Conservation (phyloP, 23 tunicate species). For the Clavelina lepadiformis region DNA sequence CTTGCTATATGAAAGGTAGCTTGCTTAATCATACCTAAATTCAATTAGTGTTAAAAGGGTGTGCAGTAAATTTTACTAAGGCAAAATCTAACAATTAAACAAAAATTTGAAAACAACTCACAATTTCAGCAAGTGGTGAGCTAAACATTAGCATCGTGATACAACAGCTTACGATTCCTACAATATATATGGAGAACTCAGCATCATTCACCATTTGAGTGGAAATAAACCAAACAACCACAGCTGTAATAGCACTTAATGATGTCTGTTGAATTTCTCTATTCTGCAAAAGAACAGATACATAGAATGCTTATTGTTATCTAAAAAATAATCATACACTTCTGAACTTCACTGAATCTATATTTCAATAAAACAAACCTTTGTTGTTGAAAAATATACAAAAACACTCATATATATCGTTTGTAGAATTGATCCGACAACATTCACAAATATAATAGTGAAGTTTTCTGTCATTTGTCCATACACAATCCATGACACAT, state of each 20-base stretch:
- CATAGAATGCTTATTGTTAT: no score
- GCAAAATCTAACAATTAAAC: no score
- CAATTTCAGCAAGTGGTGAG: conserved; percentile 70
- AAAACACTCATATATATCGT: conserved; percentile 32
- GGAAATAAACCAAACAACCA: not conserved
- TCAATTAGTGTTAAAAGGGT: no score
- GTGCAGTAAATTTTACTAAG: no score
- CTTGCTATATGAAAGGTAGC: no score
- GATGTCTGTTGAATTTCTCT: conserved; percentile 16
- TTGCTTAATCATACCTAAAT: no score
- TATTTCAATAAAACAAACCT: conserved; percentile 21
- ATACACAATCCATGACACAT: conserved; percentile 53
- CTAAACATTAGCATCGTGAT: conserved; percentile 65
- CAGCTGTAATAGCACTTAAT: conserved; percentile 1
- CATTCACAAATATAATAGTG: conserved; percentile 60
- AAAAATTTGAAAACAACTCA: no score
- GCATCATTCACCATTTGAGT: not conserved
- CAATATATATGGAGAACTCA: conserved; percentile 4
- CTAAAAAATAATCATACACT: no score
- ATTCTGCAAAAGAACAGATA: conserved; percentile 6
- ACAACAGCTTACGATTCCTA: conserved; percentile 38
- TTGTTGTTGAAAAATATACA: conserved; percentile 11
- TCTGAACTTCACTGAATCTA: no score
- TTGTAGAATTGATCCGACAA: conserved; percentile 47
- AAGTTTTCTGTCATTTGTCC: conserved; percentile 39